These are phyloP conservation scores for Chloromyia formosa DNA, from an alignment of 2,888 invertebrate genomes.

Conservation along the genomic window DNA sequence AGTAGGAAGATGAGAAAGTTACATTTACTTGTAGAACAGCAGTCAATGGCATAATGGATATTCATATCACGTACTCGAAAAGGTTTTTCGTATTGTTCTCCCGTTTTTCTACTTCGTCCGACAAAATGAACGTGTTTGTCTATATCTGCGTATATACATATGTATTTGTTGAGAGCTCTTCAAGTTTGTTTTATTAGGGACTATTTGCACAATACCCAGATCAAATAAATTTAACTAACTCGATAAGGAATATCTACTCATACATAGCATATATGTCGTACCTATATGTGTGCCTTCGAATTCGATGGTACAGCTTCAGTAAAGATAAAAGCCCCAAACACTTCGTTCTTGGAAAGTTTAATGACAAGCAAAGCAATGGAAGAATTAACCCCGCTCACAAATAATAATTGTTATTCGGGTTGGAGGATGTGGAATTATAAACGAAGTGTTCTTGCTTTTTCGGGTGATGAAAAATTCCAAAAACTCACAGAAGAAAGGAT, in stretches of 20 bases:
- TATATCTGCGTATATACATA: not conserved
- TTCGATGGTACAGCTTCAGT: too few relatives aligned
- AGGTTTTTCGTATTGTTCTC: slow-evolving; percentile 32
- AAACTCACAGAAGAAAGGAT: too few relatives aligned
- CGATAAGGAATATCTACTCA: not conserved
- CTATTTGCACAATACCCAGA: not conserved
- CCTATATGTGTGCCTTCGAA: too few relatives aligned
- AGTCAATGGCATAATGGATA: slow-evolving; percentile 4
- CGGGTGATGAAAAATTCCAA: too few relatives aligned
- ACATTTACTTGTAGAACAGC: not conserved
- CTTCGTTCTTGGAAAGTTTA: too few relatives aligned
- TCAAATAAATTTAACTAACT: slow-evolving; percentile 13
- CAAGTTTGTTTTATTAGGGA: not conserved
- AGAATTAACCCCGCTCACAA: not conserved
- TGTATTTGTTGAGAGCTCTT: not conserved
- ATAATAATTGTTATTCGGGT: not conserved
- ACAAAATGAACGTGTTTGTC: not conserved
- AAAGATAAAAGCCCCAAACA: too few relatives aligned
- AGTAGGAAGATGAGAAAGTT: not conserved
- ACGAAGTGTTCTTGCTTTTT: too few relatives aligned
- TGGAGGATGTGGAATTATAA: too few relatives aligned
- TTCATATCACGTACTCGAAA: slow-evolving; percentile 20
- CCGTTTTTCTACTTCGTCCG: slow-evolving; percentile 9
- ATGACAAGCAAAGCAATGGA: too few relatives aligned
- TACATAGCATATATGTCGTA: too few relatives aligned